Evolutionary conservation across 1,140 invertebrate genomes (phyloP).

Genomic region (Pseudomyrmex cubaensis): DNA sequence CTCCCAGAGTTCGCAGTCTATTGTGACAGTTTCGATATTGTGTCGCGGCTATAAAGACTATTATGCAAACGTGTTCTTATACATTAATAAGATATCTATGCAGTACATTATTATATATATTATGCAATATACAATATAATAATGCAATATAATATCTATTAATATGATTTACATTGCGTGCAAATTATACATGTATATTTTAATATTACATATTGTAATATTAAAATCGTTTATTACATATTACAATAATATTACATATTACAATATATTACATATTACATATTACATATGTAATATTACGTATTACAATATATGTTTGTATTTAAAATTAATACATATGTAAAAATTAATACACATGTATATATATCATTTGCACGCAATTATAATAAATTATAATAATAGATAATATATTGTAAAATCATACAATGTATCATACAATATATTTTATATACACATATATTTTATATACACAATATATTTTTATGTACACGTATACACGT

Average conservation of each 20-base stretch:
- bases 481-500: background rate
- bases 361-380: no score
- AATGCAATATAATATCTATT: no score
- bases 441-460: background rate
- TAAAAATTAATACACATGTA: no score
- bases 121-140: no score
- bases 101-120: no score
- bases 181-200: background rate
- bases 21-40: slow-evolving; percentile 17
- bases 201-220: no score
- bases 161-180: background rate
- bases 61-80: background rate
- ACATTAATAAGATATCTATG: background rate
- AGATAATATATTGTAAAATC: background rate
- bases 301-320: no score
- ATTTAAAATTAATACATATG: no score
- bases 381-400: background rate
- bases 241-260: no score
- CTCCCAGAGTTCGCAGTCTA: slow-evolving; percentile 51
- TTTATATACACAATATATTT: background rate
- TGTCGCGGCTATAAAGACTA: background rate
- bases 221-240: no score
- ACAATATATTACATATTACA: no score
- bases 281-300: no score
- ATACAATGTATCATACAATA: background rate